A percentile compares a stretch with the other conserved stretches of the same genome.
These are phyloP conservation scores for Chionodraco myersi DNA, from an alignment of 2,113 vertebrate species.

Conservation along the genomic window DNA sequence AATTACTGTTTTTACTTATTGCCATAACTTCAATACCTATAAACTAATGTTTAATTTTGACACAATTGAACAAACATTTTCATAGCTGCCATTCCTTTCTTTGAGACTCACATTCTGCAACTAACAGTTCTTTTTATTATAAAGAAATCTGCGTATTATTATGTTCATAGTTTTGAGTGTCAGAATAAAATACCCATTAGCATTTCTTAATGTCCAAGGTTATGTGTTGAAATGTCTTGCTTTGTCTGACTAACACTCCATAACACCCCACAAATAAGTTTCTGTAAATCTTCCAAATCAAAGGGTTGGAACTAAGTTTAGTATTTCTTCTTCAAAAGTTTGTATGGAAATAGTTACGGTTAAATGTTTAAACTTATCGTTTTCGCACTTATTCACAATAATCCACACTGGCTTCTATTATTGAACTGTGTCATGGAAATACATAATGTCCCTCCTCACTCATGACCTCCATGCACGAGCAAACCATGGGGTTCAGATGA, in stretches of 20 bases:
- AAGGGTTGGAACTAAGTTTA: background rate
- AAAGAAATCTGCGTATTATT: background rate
- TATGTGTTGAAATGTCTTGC: background rate
- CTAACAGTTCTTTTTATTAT: background rate
- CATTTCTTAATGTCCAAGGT: background rate
- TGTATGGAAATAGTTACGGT: background rate
- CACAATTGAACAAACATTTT: background rate
- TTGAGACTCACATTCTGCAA: background rate
- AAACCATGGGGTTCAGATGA: conserved; percentile 30
- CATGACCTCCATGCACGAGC: conserved; percentile 10
- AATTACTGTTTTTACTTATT: background rate
- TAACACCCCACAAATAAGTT: background rate
- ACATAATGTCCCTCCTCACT: background rate
- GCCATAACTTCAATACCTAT: background rate
- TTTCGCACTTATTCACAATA: background rate
- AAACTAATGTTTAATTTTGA: background rate
- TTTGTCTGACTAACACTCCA: background rate
- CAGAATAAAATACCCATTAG: background rate
- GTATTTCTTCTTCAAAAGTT: background rate
- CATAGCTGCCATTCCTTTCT: background rate
- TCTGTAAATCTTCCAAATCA: background rate
- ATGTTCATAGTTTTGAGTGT: background rate
- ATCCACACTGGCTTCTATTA: background rate
- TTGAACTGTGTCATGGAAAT: conserved; percentile 8
- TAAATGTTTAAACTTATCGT: background rate